These are phyloP conservation scores for Dipodomys stephensi DNA, from an alignment of 2,113 vertebrate species.

Conservation along the genomic window DNA sequence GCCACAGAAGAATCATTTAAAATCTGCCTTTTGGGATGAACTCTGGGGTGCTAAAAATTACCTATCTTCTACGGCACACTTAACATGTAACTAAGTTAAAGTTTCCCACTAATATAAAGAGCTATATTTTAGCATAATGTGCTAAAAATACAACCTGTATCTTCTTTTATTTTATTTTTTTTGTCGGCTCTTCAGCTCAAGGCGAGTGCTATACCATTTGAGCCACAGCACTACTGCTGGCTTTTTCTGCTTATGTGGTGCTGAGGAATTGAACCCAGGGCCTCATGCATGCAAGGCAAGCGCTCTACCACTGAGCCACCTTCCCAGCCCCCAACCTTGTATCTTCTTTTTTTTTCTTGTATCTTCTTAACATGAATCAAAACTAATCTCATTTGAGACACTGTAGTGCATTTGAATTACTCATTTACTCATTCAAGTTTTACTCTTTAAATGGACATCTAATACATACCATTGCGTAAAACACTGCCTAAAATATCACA, in stretches of 20 bases:
- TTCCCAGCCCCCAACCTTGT: too few relatives aligned
- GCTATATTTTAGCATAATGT: background rate
- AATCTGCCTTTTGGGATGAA: background rate
- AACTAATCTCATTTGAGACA: background rate
- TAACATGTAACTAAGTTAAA: background rate
- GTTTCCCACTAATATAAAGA: background rate
- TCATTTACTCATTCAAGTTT: background rate
- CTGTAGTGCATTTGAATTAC: background rate
- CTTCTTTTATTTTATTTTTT: too few relatives aligned
- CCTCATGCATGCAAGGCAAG: too few relatives aligned
- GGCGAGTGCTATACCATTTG: too few relatives aligned
- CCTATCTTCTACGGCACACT: background rate
- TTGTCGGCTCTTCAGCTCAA: too few relatives aligned
- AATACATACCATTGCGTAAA: background rate
- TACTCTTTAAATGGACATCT: background rate
- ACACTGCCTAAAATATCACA: background rate
- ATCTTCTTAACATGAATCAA: background rate
- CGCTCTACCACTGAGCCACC: too few relatives aligned
- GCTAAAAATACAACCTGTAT: background rate
- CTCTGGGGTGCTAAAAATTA: background rate
- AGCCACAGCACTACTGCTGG: too few relatives aligned
- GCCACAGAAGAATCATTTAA: background rate
- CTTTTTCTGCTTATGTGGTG: too few relatives aligned
- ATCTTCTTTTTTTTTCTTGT: background rate
- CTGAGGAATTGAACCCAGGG: too few relatives aligned